phyloP scores from a whole-genome alignment of 1,140 invertebrate genomes.

The Dendrolimus kikuchii region DNA sequence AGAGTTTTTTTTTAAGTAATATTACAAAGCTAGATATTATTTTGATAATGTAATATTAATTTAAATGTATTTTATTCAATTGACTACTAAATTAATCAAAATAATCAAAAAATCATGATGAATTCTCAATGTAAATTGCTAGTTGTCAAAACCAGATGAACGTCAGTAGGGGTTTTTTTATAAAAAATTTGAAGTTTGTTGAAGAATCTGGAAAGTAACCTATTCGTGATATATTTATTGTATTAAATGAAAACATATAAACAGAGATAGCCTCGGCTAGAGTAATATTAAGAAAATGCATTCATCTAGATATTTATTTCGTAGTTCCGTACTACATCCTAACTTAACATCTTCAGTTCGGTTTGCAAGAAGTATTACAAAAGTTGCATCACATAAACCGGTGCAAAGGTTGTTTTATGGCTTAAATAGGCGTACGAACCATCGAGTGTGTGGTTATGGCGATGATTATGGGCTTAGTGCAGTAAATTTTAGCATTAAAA shows the following conservation, averaged over 20 bases:
- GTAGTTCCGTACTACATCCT: constrained; percentile 39
- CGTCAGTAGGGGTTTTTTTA: neutral
- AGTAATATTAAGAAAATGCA: constrained; percentile 37
- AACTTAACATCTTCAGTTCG: constrained; percentile 35
- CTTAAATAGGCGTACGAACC: constrained; percentile 8
- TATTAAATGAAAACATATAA: constrained; percentile 28
- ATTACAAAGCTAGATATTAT: too few relatives aligned
- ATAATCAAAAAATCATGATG: too few relatives aligned
- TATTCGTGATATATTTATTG: constrained; percentile 14
- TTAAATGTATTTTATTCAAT: too few relatives aligned
- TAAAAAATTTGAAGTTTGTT: constrained; percentile 10
- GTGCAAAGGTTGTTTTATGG: constrained; percentile 17
- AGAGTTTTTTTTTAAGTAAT: too few relatives aligned
- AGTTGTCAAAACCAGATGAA: too few relatives aligned
- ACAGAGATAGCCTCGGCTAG: constrained; percentile 3
- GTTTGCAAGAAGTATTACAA: constrained; percentile 39
- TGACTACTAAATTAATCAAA: too few relatives aligned
- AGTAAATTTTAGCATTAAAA: constrained; percentile 17
- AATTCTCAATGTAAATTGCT: too few relatives aligned
- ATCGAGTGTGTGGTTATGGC: constrained; percentile 34
- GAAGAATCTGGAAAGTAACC: constrained; percentile 61
- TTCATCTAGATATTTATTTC: constrained; percentile 41
- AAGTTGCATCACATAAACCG: constrained; percentile 58
- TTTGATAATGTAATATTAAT: too few relatives aligned
- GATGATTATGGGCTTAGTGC: constrained; percentile 13